Conservation (phyloP, 2,888 invertebrate species). For the Leptopterna dolabrata region DNA sequence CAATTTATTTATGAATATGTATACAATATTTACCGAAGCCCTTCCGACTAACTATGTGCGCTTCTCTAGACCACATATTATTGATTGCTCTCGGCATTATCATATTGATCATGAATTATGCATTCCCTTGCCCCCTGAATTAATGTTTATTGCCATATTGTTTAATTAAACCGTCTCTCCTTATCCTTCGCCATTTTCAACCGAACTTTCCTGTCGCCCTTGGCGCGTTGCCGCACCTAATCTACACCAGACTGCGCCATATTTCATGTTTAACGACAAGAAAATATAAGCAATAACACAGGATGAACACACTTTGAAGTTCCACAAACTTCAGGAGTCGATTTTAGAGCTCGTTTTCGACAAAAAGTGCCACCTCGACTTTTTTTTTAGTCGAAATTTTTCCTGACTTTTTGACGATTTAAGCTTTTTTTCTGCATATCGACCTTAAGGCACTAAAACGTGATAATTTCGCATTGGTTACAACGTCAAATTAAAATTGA, state of each 20-base stretch:
- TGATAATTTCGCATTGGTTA: too few relatives aligned
- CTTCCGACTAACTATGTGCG: slow-evolving; percentile 29
- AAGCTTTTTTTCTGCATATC: too few relatives aligned
- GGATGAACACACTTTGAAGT: too few relatives aligned
- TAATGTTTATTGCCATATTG: slow-evolving; percentile 60
- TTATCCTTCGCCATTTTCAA: slow-evolving; percentile 1
- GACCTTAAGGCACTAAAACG: too few relatives aligned
- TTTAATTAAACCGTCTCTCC: slow-evolving; percentile 55
- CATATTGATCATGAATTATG: slow-evolving; percentile 59
- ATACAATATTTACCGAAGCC: slow-evolving; percentile 55
- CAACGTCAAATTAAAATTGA: too few relatives aligned
- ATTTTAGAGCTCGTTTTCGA: too few relatives aligned
- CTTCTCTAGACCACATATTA: slow-evolving; percentile 52
- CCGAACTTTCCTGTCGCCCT: neutral
- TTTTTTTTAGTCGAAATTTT: too few relatives aligned
- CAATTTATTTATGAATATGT: slow-evolving; percentile 57
- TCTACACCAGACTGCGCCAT: neutral
- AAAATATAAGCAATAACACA: too few relatives aligned
- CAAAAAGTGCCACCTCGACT: too few relatives aligned
- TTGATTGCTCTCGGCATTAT: slow-evolving; percentile 57
- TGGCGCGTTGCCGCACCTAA: neutral
- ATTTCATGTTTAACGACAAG: too few relatives aligned
- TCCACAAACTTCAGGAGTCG: too few relatives aligned
- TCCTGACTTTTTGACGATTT: too few relatives aligned
- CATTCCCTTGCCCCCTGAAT: slow-evolving; percentile 53